Evolutionary conservation across 2,797 vertebrate genomes (phyloP), one percentile per base, ranked within the genome.

Genomic region (Silurus lanzhouensis): DNA sequence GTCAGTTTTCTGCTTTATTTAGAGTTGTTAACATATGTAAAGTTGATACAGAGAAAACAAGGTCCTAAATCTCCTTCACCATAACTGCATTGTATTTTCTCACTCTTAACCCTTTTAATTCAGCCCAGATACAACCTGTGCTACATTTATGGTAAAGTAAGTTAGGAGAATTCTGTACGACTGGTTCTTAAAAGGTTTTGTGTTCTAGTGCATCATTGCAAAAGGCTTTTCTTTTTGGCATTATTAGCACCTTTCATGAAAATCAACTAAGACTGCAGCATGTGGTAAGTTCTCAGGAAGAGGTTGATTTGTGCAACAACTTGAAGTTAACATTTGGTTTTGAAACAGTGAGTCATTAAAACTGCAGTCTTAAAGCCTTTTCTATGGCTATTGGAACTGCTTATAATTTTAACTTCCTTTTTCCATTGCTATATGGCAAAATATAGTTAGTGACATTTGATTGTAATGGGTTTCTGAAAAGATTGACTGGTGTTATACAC

Each of bases 241-340:
- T 58, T 76, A 76, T 58, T 72, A 52, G 71, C 55, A 76, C 25
- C 25, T 58, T 77, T 77, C n/a, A 76, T 77, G 9, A 31, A 58
- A 58, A 58, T 58, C 15, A 60, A 9, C 9, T n/a, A 58, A 55
- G 9, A 14, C 17, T 77, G 27, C 17, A 60, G 31, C 58, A 19
- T 77, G 74, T 58, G 74, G 74, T 58, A 38, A 58, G 55, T 58
- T 60, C 25, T 58, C 55, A 77, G 74, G 25, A 77, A 77, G 74
- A 55, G 55, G 74, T 31, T 76, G 8, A 19, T 76, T 76, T 76
- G 15, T 57, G 25, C n/a, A 76, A 76, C 75, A 77, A 5, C 20
- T 58, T 3, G 38, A 71, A 14, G 70, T 52, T 76, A 31, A 31
- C 72, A 75, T 20, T 74, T 52, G 25, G 5, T 76, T 57, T 9